Evolutionary conservation across 2,113 vertebrate genomes (phyloP).

Genomic region (Orycteropus afer): DNA sequence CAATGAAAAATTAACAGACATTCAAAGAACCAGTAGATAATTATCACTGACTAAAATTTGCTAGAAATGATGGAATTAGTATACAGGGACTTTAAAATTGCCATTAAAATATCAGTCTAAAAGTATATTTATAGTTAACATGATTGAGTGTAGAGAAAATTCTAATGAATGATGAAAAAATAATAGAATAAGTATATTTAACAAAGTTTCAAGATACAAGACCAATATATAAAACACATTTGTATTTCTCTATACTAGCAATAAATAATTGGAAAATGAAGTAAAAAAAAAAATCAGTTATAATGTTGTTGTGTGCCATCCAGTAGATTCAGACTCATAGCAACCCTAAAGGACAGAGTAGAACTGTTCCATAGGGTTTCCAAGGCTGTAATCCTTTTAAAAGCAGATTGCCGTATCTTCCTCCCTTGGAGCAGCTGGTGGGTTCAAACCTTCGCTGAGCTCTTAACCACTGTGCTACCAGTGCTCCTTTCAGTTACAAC

Average conservation of each 20-base stretch:
- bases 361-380: too few species aligned
- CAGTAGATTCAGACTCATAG: background rate
- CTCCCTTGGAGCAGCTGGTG: background rate
- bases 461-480: background rate
- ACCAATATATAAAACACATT: background rate
- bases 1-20: background rate
- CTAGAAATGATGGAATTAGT: background rate
- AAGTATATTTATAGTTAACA: background rate
- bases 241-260: background rate
- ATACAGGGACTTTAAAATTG: conserved; percentile 14
- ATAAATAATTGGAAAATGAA: background rate
- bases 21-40: background rate
- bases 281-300: background rate
- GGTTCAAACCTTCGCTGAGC: background rate
- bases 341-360: too few species aligned
- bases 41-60: background rate
- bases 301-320: background rate
- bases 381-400: background rate
- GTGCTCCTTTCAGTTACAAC: background rate
- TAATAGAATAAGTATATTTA: background rate
- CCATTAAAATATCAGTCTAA: background rate
- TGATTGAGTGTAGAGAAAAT: background rate
- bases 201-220: too few species aligned
- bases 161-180: background rate
- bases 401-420: background rate